Evolutionary conservation across 2,888 invertebrate species (phyloP).

Genomic region (Phalera bucephala): DNA sequence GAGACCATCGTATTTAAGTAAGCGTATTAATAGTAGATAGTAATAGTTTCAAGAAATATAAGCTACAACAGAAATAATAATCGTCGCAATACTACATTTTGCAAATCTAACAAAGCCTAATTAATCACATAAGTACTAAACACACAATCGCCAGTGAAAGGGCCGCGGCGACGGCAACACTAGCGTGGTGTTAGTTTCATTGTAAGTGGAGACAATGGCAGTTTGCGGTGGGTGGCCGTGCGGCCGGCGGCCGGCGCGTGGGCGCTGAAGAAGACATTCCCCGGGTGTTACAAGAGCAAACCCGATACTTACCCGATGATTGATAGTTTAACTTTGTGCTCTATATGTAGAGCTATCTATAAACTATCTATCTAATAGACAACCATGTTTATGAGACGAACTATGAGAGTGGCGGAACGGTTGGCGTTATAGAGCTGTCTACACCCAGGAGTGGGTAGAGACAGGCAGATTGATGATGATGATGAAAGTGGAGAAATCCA

Average conservation of each 20-base stretch:
- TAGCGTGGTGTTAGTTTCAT: constrained; percentile 3
- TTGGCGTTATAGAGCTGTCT: too few relatives aligned
- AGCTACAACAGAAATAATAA: too few relatives aligned
- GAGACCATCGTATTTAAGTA: too few relatives aligned
- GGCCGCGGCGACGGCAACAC: constrained; percentile 1
- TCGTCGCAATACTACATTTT: too few relatives aligned
- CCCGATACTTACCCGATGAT: constrained; percentile 4
- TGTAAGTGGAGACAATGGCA: constrained; percentile 9
- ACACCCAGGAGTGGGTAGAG: too few relatives aligned
- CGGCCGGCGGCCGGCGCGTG: constrained; percentile 6
- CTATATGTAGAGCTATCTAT: background rate
- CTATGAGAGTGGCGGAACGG: too few relatives aligned
- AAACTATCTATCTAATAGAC: too few relatives aligned
- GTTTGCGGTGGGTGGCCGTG: constrained; percentile 10
- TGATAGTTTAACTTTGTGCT: constrained; percentile 1
- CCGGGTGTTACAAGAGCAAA: constrained; percentile 13
- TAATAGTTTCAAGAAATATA: too few relatives aligned
- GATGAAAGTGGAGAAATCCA: too few relatives aligned
- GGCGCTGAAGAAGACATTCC: constrained; percentile 19
- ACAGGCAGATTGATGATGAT: too few relatives aligned
- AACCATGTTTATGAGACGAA: too few relatives aligned
- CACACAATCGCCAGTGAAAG: constrained; percentile 4
- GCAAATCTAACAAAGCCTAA: constrained; percentile 1
- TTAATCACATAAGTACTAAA: constrained; percentile 11
- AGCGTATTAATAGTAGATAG: too few relatives aligned